A percentile compares a stretch with the other conserved stretches of the same genome.
These are phyloP conservation scores for Drosophila helvetica DNA, from an alignment of 2,888 invertebrate species.

Conservation along the genomic window DNA sequence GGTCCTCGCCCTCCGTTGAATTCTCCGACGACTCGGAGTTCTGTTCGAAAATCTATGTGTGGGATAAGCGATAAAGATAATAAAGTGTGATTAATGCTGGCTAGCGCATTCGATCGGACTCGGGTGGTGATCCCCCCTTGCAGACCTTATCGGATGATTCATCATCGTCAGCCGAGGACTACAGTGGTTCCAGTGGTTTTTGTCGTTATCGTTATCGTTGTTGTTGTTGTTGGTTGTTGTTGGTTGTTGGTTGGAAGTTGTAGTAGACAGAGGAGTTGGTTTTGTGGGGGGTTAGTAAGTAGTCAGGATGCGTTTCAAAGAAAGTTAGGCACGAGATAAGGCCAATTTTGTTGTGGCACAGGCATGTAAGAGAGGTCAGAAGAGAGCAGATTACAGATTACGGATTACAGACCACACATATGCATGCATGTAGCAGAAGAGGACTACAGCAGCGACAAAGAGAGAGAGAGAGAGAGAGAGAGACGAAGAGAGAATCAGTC, in stretches of 20 bases:
- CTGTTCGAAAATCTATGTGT: constrained; percentile 82
- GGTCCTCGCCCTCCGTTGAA: constrained; percentile 85
- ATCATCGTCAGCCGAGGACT: constrained; percentile 83
- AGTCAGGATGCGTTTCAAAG: constrained; percentile 25
- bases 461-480: background rate
- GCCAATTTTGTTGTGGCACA: constrained; percentile 46
- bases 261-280: constrained; percentile 31
- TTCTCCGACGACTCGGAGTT: constrained; percentile 85
- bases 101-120: background rate
- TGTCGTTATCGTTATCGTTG: constrained; percentile 47
- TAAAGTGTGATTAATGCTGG: constrained; percentile 3
- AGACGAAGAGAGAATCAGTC: background rate
- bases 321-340: constrained; percentile 42
- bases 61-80: background rate
- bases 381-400: constrained; percentile 3
- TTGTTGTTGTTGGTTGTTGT: constrained; percentile 40
- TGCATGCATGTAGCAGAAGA: background rate
- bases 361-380: constrained; percentile 58
- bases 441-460: background rate
- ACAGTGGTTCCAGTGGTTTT: constrained; percentile 51
- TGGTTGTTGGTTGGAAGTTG: constrained; percentile 37
- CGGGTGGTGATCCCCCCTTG: constrained; percentile 26
- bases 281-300: constrained; percentile 53
- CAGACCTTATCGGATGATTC: constrained; percentile 83
- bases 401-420: background rate